Evolutionary conservation across 2,797 vertebrate species (phyloP).

Genomic region (Sardinella longiceps): DNA sequence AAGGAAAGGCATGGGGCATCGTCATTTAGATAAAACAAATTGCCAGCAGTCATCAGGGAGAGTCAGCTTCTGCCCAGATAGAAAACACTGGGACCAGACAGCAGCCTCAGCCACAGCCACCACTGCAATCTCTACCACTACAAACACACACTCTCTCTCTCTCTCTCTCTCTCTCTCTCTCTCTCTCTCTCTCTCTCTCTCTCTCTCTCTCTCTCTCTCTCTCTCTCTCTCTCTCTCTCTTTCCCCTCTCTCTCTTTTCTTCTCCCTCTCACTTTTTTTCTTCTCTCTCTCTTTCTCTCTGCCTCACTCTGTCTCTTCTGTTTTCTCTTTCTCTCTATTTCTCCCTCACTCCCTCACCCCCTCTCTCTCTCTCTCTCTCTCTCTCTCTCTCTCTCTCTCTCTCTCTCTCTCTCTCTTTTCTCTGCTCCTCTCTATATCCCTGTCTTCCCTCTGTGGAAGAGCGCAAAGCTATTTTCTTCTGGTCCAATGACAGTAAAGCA

Average conservation of each 20-base stretch:
- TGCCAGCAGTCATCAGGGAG: conserved; percentile 64
- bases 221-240: conserved; percentile 30
- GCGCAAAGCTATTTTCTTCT: conserved; percentile 71
- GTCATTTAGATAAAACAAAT: conserved; percentile 82
- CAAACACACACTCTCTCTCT: neutral
- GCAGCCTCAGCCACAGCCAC: conserved; percentile 41
- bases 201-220: no score
- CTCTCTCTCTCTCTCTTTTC: conserved; percentile 2
- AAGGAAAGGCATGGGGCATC: conserved; percentile 52
- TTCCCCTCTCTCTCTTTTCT: conserved; percentile 29
- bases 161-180: neutral
- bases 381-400: neutral
- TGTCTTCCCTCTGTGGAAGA: conserved; percentile 50
- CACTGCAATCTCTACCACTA: neutral
- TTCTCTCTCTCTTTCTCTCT: no score
- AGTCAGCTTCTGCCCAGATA: conserved; percentile 38
- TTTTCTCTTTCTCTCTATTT: neutral
- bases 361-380: conserved; percentile 35
- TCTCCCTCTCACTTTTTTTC: neutral
- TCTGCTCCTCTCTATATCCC: neutral
- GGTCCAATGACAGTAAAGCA: conserved; percentile 77
- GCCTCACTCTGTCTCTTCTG: no score
- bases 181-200: no score
- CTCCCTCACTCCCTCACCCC: conserved; percentile 26
- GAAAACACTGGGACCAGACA: conserved; percentile 40